These are phyloP conservation scores for Zaprionus vittiger DNA, from an alignment of 1,140 invertebrate species.

Conservation along the genomic window DNA sequence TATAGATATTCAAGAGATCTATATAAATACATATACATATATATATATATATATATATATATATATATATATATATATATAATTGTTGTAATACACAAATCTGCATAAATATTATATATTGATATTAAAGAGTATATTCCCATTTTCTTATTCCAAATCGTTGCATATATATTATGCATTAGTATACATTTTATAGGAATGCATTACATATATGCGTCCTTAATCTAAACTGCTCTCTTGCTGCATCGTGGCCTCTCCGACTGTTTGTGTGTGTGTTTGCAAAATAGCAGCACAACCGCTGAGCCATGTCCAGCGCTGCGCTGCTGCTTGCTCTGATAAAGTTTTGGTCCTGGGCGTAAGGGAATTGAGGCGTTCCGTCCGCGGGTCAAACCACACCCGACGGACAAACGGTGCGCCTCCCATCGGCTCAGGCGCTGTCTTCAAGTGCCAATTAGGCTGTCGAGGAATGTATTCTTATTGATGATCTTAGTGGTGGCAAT, in stretches of 20 bases:
- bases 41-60: slow-evolving; percentile 1
- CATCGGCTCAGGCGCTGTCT: slow-evolving; percentile 56
- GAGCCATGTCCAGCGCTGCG: neutral
- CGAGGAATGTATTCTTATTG: slow-evolving; percentile 94
- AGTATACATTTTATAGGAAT: neutral
- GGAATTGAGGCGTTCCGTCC: slow-evolving; percentile 61
- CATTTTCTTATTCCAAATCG: too few species aligned
- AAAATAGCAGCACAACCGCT: neutral
- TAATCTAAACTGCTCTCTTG: neutral
- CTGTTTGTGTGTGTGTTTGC: neutral
- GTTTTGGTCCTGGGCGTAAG: slow-evolving; percentile 30
- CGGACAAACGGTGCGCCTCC: slow-evolving; percentile 49
- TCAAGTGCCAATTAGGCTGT: slow-evolving; percentile 67
- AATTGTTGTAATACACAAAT: neutral
- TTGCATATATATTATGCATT: neutral
- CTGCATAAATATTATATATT: neutral
- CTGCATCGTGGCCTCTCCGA: neutral
- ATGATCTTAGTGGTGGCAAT: slow-evolving; percentile 97
- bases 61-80: slow-evolving; percentile 7
- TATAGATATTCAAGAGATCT: slow-evolving; percentile 13
- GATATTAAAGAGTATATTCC: too few species aligned
- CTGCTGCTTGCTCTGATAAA: neutral
- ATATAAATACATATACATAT: slow-evolving; percentile 1
- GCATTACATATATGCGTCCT: neutral
- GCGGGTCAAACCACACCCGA: slow-evolving; percentile 53